Base-by-base conservation (phyloP, 2,113 vertebrate genomes). In the Phasianus colchicus region DNA sequence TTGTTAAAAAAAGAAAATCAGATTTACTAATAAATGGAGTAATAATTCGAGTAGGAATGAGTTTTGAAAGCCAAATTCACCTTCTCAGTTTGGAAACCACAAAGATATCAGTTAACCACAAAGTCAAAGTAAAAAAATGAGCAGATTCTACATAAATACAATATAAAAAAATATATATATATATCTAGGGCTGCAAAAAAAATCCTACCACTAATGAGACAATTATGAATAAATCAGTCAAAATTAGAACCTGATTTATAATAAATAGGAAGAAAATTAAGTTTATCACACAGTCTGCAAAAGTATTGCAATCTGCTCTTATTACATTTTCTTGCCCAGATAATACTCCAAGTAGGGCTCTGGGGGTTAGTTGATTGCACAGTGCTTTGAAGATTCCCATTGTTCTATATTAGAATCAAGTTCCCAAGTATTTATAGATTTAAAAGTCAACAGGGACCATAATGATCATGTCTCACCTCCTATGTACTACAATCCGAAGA, bases 51-150 rank as follows among this genome's bases (percentile, higher is more conserved):
- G 43, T 17, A 78, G 43, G 19, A 78, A 64, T 5, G 47, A 43
- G 82, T 67, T 67, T 84, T 64, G 29, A 27, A 79, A 81, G 63
- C 19, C 84, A 84, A 79, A 76, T 45, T 52, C 11, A 73, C 17
- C 29, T 61, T 72, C 11, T 8, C 13, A 50, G 30, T 81, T 80
- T 21, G 88, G 57, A 84, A 42, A 75, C 6, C 70, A 48, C 48
- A 78, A 55, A 74, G 21, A 60, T 50, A 83, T 0, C 1, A 6
- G 21, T 63, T 88, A 24, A 79, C 19, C 42, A 30, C 80, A 32
- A 95, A 90, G 64, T 13, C 19, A 40, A 83, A 60, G 27, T 78
- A 38, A 34, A 93, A 86, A 83, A 92, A 73, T 71, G n/a, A 54
- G 20, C 5, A 77, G 16, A 73, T 74, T 79, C 70, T 18, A 64